These are phyloP conservation scores for Regulus satrapa DNA, from an alignment of 2,113 vertebrate species.

Conservation along the genomic window DNA sequence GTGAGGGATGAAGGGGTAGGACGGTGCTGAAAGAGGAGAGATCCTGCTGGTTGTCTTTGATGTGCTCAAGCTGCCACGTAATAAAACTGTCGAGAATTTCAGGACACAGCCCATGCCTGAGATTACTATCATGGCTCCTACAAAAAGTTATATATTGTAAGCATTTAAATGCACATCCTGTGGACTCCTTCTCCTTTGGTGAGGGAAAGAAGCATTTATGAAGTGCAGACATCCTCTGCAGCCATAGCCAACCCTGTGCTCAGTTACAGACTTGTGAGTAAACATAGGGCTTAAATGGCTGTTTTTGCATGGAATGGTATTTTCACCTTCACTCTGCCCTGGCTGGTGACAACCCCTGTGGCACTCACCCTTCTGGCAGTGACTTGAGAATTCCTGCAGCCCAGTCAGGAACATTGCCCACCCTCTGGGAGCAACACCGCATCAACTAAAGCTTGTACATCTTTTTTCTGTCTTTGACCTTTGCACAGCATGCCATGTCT, in stretches of 20 bases:
- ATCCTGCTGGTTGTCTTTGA: neutral
- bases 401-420: fast-evolving
- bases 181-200: neutral
- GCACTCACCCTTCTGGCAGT: neutral
- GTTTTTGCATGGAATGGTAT: neutral
- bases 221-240: neutral
- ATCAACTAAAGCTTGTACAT: neutral
- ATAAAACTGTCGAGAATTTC: slow-evolving; percentile 36
- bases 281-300: neutral
- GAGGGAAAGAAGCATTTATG: neutral
- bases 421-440: fast-evolving
- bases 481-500: neutral
- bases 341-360: neutral
- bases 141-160: neutral
- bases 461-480: neutral
- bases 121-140: neutral
- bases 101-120: slow-evolving; percentile 9
- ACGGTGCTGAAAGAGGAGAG: neutral
- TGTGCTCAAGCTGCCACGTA: neutral
- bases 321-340: neutral
- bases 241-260: neutral
- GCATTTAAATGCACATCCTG: neutral
- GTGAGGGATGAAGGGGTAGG: neutral
- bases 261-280: neutral
- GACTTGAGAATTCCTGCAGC: neutral